These are phyloP conservation scores for Albula goreensis DNA, from an alignment of 2,113 vertebrate species.

Conservation along the genomic window DNA sequence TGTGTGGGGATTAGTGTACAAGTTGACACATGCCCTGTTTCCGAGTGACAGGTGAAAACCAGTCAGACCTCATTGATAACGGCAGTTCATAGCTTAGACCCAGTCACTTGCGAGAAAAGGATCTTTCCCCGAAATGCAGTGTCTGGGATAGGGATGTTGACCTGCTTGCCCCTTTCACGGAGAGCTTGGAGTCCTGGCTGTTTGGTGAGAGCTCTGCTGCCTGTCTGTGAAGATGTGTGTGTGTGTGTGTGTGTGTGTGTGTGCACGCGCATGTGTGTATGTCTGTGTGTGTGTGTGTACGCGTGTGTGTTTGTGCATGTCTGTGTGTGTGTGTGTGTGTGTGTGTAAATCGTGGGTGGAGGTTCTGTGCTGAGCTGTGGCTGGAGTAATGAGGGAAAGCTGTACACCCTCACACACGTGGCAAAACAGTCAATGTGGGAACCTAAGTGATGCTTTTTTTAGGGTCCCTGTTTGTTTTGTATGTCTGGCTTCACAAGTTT, in stretches of 20 bases:
- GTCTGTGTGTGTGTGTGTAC: neutral
- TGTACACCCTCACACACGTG: slow-evolving; percentile 1
- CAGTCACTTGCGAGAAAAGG: neutral
- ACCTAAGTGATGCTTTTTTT: neutral
- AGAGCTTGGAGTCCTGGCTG: neutral
- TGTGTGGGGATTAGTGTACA: neutral
- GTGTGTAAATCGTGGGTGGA: neutral
- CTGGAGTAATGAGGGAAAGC: neutral
- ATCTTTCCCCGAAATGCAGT: neutral
- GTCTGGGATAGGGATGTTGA: neutral
- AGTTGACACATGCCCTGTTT: neutral
- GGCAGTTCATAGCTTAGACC: neutral
- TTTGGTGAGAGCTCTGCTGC: neutral
- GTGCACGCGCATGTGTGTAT: neutral
- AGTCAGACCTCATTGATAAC: slow-evolving; percentile 30
- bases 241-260: slow-evolving; percentile 1
- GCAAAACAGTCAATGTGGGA: slow-evolving; percentile 5
- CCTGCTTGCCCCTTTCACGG: neutral
- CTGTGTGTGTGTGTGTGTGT: neutral
- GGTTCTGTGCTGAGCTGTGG: neutral
- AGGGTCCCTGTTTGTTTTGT: neutral
- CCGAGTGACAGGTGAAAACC: slow-evolving; percentile 20
- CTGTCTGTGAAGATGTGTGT: neutral
- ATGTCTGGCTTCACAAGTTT: neutral
- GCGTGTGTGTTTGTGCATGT: neutral